Percentiles rank a stretch among this genome's conserved stretches.
Conservation (phyloP, 2,888 invertebrate species). For the Euphydryas editha region DNA sequence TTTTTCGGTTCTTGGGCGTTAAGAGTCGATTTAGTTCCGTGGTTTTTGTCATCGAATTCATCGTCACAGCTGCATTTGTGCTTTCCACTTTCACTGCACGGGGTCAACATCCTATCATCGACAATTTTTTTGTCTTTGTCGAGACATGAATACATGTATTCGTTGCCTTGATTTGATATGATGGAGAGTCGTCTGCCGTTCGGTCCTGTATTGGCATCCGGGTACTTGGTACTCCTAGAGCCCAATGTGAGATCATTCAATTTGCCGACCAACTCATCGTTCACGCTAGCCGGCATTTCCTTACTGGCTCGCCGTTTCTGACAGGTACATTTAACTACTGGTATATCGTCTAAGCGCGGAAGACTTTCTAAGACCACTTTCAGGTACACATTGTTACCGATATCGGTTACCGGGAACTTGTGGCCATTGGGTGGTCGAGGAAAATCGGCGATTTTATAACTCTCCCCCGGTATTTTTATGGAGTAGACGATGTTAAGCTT, state of each 20-base stretch:
- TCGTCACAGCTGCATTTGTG: conserved; percentile 90
- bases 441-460: conserved; percentile 79
- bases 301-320: conserved; percentile 67
- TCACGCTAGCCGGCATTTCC: conserved; percentile 56
- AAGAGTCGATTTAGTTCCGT: conserved; percentile 43
- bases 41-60: conserved; percentile 83
- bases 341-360: conserved; percentile 90
- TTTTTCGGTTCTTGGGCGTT: conserved; percentile 58
- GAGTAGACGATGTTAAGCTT: conserved; percentile 86
- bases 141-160: conserved; percentile 50
- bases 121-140: conserved; percentile 66
- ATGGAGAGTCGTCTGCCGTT: conserved; percentile 56
- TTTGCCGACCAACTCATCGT: conserved; percentile 70
- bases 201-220: conserved; percentile 53
- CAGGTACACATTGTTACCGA: conserved; percentile 85
- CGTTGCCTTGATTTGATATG: conserved; percentile 52
- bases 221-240: conserved; percentile 55
- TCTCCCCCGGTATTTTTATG: conserved; percentile 87
- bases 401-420: conserved; percentile 88
- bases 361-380: conserved; percentile 86
- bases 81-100: conserved; percentile 89
- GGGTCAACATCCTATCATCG: conserved; percentile 88
- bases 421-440: conserved; percentile 85
- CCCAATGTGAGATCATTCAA: conserved; percentile 77
- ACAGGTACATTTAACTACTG: conserved; percentile 80